Evolutionary conservation across 2,888 invertebrate species (phyloP).

Genomic region (Entomobrya proxima): DNA sequence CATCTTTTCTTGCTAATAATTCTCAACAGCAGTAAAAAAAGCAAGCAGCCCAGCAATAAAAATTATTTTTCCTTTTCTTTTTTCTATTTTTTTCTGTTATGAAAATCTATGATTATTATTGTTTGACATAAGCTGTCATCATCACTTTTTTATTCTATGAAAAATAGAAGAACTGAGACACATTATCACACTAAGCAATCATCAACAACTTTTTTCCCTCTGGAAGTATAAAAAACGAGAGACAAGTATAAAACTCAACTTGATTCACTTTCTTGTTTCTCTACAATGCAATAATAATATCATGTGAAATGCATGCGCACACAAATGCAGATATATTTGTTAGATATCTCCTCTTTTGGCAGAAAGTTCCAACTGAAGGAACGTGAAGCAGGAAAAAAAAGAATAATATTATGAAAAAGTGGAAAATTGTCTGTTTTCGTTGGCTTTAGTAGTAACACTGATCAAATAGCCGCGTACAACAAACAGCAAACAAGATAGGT

Average conservation of each 20-base stretch:
- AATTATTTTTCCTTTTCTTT: background rate
- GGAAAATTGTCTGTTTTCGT: background rate
- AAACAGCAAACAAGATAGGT: conserved; percentile 1
- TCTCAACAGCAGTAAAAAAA: background rate
- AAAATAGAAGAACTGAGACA: background rate
- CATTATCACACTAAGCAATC: conserved; percentile 21
- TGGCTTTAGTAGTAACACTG: background rate
- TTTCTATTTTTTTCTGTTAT: background rate
- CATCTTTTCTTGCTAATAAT: conserved; percentile 32
- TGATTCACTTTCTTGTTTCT: conserved; percentile 1
- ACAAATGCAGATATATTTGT: too few species aligned
- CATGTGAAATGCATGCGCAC: too few species aligned
- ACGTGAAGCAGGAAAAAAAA: conserved; percentile 7
- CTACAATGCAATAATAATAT: too few species aligned
- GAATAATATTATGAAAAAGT: conserved; percentile 21
- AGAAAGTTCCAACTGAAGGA: background rate
- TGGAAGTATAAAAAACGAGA: background rate
- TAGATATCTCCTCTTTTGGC: background rate
- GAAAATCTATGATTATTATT: conserved; percentile 34
- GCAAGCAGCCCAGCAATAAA: background rate
- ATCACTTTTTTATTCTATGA: conserved; percentile 10
- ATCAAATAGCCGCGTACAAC: background rate
- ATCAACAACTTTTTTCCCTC: background rate
- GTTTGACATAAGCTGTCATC: conserved; percentile 42
- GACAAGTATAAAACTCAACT: background rate